Conservation (phyloP, 1,140 invertebrate species). For the Platorchestia sp. region DNA sequence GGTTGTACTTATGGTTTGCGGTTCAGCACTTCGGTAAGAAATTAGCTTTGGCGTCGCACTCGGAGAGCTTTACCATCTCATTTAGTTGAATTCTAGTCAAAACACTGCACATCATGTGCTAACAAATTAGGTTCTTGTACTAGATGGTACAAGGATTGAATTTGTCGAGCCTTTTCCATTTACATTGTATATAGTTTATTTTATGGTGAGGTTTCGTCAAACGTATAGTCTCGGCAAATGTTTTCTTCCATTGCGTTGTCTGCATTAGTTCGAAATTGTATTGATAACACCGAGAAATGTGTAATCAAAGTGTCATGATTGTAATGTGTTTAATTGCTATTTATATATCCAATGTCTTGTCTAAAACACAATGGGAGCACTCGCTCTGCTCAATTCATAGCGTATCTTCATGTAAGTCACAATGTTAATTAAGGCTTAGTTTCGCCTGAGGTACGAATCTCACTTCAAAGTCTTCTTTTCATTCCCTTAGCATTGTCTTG, state of each 20-base stretch:
- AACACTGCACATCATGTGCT: neutral
- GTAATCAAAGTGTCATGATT: neutral
- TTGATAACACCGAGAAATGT: neutral
- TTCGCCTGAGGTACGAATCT: neutral
- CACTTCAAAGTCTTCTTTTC: neutral
- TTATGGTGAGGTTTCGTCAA: neutral
- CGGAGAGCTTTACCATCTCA: neutral
- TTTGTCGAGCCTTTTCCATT: neutral
- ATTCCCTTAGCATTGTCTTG: neutral
- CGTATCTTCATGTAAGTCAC: neutral
- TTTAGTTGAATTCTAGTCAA: neutral
- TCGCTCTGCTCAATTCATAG: neutral
- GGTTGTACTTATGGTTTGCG: neutral
- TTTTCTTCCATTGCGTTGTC: neutral
- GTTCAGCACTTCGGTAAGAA: neutral
- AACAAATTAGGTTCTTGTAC: neutral
- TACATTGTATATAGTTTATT: neutral
- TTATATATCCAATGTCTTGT: neutral
- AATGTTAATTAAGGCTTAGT: slow-evolving; percentile 18
- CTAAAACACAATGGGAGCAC: neutral
- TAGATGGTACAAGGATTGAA: neutral
- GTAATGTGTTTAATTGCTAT: neutral
- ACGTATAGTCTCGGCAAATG: neutral
- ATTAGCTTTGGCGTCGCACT: neutral
- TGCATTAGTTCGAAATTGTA: neutral